Conservation (phyloP, 2,797 vertebrate species). For the Microtus obscurus region DNA sequence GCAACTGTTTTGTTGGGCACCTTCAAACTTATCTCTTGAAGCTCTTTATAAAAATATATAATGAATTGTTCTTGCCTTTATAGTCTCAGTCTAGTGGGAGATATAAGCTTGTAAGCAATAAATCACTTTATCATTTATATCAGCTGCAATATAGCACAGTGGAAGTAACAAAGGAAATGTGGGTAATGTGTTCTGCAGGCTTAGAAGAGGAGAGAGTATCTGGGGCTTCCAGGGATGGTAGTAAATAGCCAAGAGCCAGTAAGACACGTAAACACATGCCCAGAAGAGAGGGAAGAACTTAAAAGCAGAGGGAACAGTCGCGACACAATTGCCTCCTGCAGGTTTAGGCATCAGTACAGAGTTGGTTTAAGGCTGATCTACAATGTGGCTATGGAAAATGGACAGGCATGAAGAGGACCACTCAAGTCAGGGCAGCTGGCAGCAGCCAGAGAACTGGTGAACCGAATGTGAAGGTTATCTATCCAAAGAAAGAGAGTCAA, state of each 20-base stretch:
- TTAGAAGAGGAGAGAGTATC: background rate
- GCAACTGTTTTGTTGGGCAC: background rate
- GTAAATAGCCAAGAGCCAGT: background rate
- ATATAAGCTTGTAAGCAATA: background rate
- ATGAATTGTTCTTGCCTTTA: background rate
- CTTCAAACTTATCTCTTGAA: background rate
- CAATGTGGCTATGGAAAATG: background rate
- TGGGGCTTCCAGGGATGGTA: background rate
- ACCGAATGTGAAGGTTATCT: background rate
- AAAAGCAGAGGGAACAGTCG: background rate
- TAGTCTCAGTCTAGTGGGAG: background rate
- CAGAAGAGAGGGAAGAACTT: background rate
- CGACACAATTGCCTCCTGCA: background rate
- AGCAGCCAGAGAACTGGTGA: background rate
- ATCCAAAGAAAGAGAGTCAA: background rate
- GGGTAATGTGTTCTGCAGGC: background rate
- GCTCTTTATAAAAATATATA: background rate
- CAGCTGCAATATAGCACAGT: background rate
- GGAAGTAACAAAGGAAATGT: background rate
- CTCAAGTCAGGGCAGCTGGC: background rate
- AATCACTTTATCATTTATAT: background rate
- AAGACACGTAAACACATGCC: background rate
- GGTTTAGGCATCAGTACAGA: background rate
- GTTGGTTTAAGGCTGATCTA: background rate
- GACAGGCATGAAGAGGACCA: no score